Conservation (phyloP, 2,888 invertebrate genomes). For the Odontomyia ornata region DNA sequence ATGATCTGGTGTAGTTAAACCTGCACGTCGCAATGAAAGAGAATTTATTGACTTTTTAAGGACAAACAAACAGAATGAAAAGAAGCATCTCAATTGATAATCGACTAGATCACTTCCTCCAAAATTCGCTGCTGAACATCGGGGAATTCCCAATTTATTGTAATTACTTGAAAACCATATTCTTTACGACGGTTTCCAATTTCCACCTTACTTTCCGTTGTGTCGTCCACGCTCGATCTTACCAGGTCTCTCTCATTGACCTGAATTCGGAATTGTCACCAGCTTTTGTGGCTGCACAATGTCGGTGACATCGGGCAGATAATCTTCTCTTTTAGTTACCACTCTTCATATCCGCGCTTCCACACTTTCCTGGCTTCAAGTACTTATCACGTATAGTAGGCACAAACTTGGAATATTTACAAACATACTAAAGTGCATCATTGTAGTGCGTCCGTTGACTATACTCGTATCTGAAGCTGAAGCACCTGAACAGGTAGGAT, state of each 20-base stretch:
- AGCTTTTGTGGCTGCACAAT: background rate
- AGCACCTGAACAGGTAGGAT: background rate
- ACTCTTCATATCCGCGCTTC: background rate
- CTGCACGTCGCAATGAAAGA: too few species aligned
- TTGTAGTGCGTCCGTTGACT: too few species aligned
- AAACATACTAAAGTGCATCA: background rate
- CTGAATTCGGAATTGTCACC: slow-evolving; percentile 45
- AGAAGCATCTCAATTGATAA: too few species aligned
- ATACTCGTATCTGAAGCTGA: too few species aligned
- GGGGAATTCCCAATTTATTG: too few species aligned
- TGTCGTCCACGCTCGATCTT: slow-evolving; percentile 17
- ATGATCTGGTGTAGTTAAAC: too few species aligned
- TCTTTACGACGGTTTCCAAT: slow-evolving; percentile 46
- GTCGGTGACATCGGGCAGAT: slow-evolving; percentile 33
- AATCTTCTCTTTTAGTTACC: slow-evolving; percentile 32
- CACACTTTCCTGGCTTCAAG: slow-evolving; percentile 17
- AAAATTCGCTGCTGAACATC: too few species aligned
- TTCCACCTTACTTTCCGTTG: background rate
- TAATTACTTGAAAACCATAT: background rate
- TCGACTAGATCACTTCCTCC: too few species aligned
- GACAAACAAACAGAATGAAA: too few species aligned
- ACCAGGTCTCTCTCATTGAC: slow-evolving; percentile 49
- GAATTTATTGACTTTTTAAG: too few species aligned
- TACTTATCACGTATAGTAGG: slow-evolving; percentile 34
- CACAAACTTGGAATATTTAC: background rate